These are phyloP conservation scores for Chymomyza fuscimana DNA, from an alignment of 2,888 invertebrate genomes.

Conservation along the genomic window DNA sequence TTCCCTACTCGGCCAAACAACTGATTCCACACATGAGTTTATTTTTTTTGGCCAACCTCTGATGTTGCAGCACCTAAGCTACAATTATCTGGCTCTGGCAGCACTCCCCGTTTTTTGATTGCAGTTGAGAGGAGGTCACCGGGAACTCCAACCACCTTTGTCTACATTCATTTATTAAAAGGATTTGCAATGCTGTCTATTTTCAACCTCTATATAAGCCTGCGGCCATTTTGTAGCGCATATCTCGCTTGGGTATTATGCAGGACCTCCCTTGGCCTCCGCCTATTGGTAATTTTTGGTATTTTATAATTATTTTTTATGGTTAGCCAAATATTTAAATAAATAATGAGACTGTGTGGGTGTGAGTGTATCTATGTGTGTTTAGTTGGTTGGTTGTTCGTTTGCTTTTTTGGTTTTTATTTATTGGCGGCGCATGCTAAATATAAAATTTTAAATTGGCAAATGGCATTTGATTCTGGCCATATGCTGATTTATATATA, in stretches of 20 bases:
- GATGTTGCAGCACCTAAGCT: not conserved
- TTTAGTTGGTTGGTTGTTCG: not conserved
- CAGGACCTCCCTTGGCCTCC: conserved; percentile 9
- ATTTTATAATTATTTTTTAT: conserved; percentile 57
- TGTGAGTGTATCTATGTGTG: conserved; percentile 23
- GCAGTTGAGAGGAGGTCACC: not conserved
- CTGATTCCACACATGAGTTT: not conserved
- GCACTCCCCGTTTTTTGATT: not conserved
- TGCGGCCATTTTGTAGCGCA: not conserved
- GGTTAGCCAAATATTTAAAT: conserved; percentile 70
- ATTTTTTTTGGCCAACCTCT: not conserved
- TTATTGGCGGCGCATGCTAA: conserved; percentile 15
- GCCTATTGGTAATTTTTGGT: conserved; percentile 32
- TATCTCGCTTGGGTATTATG: not conserved
- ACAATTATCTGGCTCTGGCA: not conserved
- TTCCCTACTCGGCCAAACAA: not conserved
- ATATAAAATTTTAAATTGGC: conserved; percentile 59
- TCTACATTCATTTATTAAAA: conserved; percentile 50
- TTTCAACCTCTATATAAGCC: not conserved
- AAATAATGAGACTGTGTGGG: conserved; percentile 53
- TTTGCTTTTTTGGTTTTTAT: not conserved
- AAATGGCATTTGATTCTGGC: conserved; percentile 50
- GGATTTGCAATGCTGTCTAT: conserved; percentile 14
- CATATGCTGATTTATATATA: not conserved
- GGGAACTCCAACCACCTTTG: not conserved